Conservation (phyloP, 2,888 invertebrate genomes). For the Gandaritis pyraliata region DNA sequence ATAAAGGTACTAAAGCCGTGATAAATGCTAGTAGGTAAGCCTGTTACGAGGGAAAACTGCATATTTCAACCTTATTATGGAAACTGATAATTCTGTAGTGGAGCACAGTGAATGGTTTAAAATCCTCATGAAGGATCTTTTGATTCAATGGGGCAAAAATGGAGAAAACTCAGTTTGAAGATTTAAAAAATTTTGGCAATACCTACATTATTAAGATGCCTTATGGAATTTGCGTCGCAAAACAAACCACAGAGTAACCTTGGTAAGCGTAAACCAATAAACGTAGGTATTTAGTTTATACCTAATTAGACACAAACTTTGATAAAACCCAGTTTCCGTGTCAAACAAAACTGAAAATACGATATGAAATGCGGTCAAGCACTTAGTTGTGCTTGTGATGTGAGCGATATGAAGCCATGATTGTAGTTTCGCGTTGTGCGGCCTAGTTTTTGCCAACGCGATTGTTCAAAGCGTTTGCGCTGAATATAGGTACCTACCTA, state of each 20-base stretch:
- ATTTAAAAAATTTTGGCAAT: no score
- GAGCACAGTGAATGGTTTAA: no score
- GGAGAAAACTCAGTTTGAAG: no score
- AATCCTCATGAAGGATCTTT: no score
- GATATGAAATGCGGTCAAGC: slow-evolving; percentile 53
- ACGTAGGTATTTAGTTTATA: no score
- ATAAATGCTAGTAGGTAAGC: slow-evolving; percentile 2
- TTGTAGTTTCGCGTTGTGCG: slow-evolving; percentile 43
- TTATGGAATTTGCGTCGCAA: not conserved
- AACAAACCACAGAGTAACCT: not conserved
- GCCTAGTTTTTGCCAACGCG: slow-evolving; percentile 45
- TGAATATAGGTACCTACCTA: no score
- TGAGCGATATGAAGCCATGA: slow-evolving; percentile 52
- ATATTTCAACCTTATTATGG: slow-evolving; percentile 8
- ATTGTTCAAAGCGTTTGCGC: slow-evolving; percentile 28
- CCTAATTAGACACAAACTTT: not conserved
- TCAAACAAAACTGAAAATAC: slow-evolving; percentile 42
- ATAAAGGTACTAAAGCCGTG: not conserved
- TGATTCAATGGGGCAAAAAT: no score
- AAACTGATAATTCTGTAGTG: not conserved
- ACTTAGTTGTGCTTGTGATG: slow-evolving; percentile 35
- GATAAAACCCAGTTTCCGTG: slow-evolving; percentile 23
- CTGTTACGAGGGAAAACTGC: slow-evolving; percentile 4
- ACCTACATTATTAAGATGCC: no score
- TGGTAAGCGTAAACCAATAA: not conserved